Evolutionary conservation across 30 jellyfish, hydroid and myxozoan species (phyloP).

Genomic region (Turritopsis dohrnii): DNA sequence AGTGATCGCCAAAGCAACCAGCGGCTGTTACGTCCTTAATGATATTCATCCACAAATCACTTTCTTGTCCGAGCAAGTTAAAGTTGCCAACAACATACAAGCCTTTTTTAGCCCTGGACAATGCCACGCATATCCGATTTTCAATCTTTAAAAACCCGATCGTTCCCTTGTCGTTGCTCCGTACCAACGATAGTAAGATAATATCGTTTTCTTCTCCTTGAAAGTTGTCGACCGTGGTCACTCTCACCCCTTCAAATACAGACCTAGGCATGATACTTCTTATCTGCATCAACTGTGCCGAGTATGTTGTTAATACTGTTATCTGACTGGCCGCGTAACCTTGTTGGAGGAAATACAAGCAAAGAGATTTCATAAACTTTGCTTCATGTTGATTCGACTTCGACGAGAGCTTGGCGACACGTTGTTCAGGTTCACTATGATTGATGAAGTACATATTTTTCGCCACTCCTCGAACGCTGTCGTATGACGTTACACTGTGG

Average conservation of each 20-base stretch:
- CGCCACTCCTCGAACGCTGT: constrained; percentile 57
- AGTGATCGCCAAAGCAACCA: constrained; percentile 23
- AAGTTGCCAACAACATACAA: constrained; percentile 81
- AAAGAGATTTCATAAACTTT: constrained; percentile 49
- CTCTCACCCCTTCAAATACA: constrained; percentile 70
- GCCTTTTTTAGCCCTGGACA: constrained; percentile 86
- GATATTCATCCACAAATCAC: constrained; percentile 50
- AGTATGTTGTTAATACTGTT: constrained; percentile 66
- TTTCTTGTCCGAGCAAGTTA: constrained; percentile 38
- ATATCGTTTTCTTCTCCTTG: constrained; percentile 96
- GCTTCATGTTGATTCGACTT: constrained; percentile 68
- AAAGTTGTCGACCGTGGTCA: constrained; percentile 67
- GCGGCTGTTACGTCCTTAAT: constrained; percentile 28
- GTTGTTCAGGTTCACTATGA: constrained; percentile 35
- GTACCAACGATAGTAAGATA: constrained; percentile 63
- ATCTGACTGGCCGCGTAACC: constrained; percentile 64
- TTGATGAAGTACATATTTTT: constrained; percentile 51
- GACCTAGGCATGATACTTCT: constrained; percentile 50
- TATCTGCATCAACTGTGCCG: constrained; percentile 60
- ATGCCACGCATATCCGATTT: constrained; percentile 71
- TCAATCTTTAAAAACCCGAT: constrained; percentile 67
- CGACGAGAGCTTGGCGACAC: constrained; percentile 27
- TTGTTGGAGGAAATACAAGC: constrained; percentile 68
- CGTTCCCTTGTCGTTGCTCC: constrained; percentile 51
- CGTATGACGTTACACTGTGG: constrained; percentile 37